Base-by-base conservation (phyloP, 30 jellyfish, hydroid and myxozoan genomes). In the Turritopsis rubra region DNA sequence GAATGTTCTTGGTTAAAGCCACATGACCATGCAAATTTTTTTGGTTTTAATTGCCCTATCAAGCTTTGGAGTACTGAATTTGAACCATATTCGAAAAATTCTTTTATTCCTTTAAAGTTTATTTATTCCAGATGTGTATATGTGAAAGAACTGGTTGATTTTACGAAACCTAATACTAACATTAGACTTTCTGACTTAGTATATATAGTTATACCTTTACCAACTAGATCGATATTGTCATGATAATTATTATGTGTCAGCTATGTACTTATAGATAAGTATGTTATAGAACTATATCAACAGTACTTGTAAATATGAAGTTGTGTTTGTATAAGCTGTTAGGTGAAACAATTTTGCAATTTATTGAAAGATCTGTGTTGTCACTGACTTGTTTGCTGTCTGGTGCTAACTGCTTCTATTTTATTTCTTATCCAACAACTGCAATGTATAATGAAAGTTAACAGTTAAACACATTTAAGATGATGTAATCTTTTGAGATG, bases 121-220 rank as follows among this genome's bases (percentile, higher is more conserved):
- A n/a, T 68, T 27, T 22, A n/a, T 68, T 27, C 31, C 0, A 0
- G 7, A 68, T 68, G 77, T 68, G 30, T 68, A 68, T 68, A 27
- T 68, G 28, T 23, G 30, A 27, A 68, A n/a, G 30, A 27, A n/a
- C 19, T 27, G 60, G 5, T 41, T 41, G 60, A 41, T 41, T 41
- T 41, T 41, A 41, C 30, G 9, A 27, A 0, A 27, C 77, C 31
- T n/a, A 68, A n/a, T 68, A 27, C 4, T n/a, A 68, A 68, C 30
- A 19, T 68, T 68, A 0, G 30, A 68, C 77, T 17, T n/a, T 68
- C 77, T n/a, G 77, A 68, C 77, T n/a, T 27, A n/a, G 77, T 68
- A 0, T 9, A 68, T 68, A 68, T 0, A n/a, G 77, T 68, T 27
- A 68, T 68, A 1, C 77, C 77, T n/a, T 68, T 68, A 27, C 77